A percentile compares a stretch with the other conserved stretches of the same genome.
These are phyloP conservation scores for Platanista minor DNA, from an alignment of 2,113 vertebrate genomes.

Conservation along the genomic window DNA sequence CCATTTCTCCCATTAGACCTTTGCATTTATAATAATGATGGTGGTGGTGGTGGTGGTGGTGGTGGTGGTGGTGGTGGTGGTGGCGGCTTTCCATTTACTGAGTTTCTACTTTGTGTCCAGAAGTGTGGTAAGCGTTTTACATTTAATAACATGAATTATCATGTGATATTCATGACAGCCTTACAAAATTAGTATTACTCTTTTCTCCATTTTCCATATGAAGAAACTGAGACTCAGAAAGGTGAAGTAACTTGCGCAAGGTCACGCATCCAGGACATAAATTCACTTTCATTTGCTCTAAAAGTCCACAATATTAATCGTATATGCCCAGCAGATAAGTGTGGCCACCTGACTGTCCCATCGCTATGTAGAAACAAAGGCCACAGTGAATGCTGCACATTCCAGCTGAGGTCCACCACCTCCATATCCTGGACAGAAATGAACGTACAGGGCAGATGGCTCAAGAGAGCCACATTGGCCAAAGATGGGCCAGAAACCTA, in stretches of 20 bases:
- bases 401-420: neutral
- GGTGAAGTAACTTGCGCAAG: neutral
- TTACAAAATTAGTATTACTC: neutral
- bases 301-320: neutral
- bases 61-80: no score
- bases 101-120: neutral
- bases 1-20: neutral
- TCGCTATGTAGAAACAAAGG: neutral
- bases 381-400: neutral
- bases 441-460: neutral
- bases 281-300: neutral
- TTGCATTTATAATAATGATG: neutral
- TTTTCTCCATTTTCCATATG: neutral
- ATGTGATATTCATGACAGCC: neutral
- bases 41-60: neutral
- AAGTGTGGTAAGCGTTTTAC: neutral
- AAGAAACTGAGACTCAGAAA: conserved; percentile 3
- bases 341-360: neutral
- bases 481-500: neutral
- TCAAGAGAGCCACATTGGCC: neutral
- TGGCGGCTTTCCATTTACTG: neutral
- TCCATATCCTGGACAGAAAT: neutral
- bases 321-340: neutral
- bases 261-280: neutral
- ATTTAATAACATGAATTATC: neutral